A percentile compares a stretch with the other conserved stretches of the same genome.
phyloP scores from a whole-genome alignment of 2,797 vertebrate genomes.

The Dicrostonyx torquatus region DNA sequence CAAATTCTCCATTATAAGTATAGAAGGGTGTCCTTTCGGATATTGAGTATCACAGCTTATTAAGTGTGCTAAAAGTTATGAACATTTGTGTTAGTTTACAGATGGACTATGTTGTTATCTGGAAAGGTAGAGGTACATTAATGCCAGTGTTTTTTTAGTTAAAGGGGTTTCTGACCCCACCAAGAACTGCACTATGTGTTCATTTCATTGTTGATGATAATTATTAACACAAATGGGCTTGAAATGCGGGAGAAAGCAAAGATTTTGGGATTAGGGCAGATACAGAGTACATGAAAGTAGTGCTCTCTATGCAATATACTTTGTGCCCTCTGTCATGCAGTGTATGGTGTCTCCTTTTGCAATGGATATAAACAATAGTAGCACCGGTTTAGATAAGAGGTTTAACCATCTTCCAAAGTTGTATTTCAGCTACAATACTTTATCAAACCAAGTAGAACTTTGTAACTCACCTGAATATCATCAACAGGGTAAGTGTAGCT shows the following conservation, averaged over 20 bases:
- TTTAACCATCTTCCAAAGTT: neutral
- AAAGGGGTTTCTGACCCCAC: neutral
- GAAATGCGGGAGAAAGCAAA: neutral
- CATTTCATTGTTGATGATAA: neutral
- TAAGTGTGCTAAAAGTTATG: neutral
- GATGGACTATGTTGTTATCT: neutral
- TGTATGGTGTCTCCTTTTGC: neutral
- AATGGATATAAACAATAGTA: neutral
- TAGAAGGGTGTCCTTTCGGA: neutral
- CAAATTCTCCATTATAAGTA: neutral
- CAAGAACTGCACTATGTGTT: neutral
- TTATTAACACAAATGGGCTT: neutral
- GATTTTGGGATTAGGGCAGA: neutral
- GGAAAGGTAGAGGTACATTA: neutral
- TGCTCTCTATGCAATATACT: no score
- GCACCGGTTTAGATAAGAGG: neutral
- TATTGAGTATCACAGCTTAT: neutral
- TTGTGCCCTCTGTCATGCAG: no score
- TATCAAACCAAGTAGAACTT: neutral
- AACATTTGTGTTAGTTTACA: neutral
- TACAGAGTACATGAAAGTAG: neutral
- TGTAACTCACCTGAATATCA: slow-evolving; percentile 30
- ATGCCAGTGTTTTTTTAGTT: neutral
- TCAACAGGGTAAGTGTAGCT: neutral
- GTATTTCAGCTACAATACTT: neutral